A percentile compares a stretch with the other conserved stretches of the same genome.
phyloP scores from a whole-genome alignment of 2,797 vertebrate genomes.

The Labeo calbasu region DNA sequence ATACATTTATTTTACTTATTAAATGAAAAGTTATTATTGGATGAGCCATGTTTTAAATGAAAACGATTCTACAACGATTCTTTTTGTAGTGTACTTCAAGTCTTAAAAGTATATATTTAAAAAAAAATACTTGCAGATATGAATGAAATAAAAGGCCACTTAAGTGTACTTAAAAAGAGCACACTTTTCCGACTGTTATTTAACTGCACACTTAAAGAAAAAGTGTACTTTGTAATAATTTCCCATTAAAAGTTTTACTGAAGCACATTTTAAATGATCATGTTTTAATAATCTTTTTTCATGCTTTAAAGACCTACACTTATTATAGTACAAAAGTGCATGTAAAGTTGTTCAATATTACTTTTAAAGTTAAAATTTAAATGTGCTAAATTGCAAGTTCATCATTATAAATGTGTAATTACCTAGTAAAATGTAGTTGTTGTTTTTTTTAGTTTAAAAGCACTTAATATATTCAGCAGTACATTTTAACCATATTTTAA shows the following conservation, averaged over 20 bases:
- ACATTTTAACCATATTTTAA: neutral
- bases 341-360: neutral
- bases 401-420: neutral
- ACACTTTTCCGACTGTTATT: neutral
- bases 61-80: neutral
- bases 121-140: neutral
- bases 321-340: neutral
- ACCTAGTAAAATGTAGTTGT: neutral
- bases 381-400: neutral
- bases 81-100: too few species aligned
- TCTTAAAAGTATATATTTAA: neutral
- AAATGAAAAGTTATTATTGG: neutral
- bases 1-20: neutral
- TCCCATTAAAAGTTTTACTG: too few species aligned
- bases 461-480: neutral
- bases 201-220: neutral
- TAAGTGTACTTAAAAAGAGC: neutral
- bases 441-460: neutral
- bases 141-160: neutral
- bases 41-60: neutral
- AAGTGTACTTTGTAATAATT: too few species aligned
- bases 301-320: neutral
- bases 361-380: too few species aligned
- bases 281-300: neutral
- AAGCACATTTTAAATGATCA: neutral